phyloP scores from a whole-genome alignment of 2,888 invertebrate species.

The Cacoxenus indagator region DNA sequence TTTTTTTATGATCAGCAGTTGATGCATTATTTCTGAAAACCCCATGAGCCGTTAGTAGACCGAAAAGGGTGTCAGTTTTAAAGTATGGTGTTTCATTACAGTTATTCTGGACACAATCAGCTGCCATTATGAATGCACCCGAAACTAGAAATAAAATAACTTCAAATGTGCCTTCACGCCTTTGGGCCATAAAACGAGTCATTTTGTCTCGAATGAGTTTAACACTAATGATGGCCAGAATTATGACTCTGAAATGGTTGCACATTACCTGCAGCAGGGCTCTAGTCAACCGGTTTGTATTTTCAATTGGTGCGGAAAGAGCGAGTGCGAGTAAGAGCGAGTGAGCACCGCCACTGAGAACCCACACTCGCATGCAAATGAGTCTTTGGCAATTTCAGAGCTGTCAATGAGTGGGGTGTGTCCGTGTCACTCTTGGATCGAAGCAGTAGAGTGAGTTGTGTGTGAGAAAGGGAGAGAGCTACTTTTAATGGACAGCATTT shows the following conservation, averaged over 20 bases:
- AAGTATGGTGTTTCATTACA: no score
- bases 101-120: no score
- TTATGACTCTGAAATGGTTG: conserved; percentile 13
- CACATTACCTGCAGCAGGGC: background rate
- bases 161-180: conserved; percentile 57
- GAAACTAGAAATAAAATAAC: conserved; percentile 33
- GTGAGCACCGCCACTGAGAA: background rate
- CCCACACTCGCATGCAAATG: conserved; percentile 48
- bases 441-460: no score
- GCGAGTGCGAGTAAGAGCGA: background rate
- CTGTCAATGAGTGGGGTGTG: conserved; percentile 19
- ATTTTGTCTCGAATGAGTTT: conserved; percentile 31
- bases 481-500: conserved; percentile 37
- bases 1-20: no score
- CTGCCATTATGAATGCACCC: background rate
- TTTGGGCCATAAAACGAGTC: conserved; percentile 36
- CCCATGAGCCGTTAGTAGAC: no score
- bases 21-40: no score
- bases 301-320: background rate
- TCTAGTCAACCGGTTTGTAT: conserved; percentile 36
- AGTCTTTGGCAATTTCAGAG: background rate
- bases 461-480: no score
- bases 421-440: no score
- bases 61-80: no score
- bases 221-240: conserved; percentile 30